These are phyloP conservation scores for Leptopilina syphax DNA, from an alignment of 2,888 invertebrate species.

Conservation along the genomic window DNA sequence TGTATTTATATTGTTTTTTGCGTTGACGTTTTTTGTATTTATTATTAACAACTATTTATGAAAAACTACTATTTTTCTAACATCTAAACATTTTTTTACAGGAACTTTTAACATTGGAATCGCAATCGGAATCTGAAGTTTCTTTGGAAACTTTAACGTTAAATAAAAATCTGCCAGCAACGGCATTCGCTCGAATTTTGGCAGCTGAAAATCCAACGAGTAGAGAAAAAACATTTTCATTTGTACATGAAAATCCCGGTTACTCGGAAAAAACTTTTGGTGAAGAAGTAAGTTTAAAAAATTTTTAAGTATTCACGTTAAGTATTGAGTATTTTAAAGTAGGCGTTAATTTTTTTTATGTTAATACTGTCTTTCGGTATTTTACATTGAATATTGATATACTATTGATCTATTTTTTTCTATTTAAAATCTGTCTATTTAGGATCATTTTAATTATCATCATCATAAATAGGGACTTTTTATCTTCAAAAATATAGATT, in stretches of 20 bases:
- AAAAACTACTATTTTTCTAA: not conserved
- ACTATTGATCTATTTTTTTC: too few relatives aligned
- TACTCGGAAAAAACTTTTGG: constrained; percentile 75
- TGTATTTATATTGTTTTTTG: too few relatives aligned
- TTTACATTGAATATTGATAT: too few relatives aligned
- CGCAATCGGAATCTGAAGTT: constrained; percentile 74
- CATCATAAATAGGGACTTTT: too few relatives aligned
- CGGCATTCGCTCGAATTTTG: constrained; percentile 77
- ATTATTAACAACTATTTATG: too few relatives aligned
- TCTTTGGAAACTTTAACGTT: constrained; percentile 73
- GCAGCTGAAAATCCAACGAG: constrained; percentile 71
- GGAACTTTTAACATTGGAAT: constrained; percentile 78
- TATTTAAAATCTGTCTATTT: too few relatives aligned
- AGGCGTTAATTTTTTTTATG: too few relatives aligned
- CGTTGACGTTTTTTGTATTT: too few relatives aligned
- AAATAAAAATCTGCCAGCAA: constrained; percentile 70
- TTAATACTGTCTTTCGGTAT: too few relatives aligned
- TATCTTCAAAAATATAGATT: too few relatives aligned
- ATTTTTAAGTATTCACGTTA: not conserved
- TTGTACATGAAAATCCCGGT: constrained; percentile 74
- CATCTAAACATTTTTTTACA: constrained; percentile 57
- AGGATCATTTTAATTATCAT: too few relatives aligned
- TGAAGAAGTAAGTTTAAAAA: constrained; percentile 75
- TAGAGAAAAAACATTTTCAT: constrained; percentile 61
- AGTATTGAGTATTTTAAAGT: not conserved